A percentile compares a stretch with the other conserved stretches of the same genome.
Evolutionary conservation across 2,113 vertebrate species (phyloP).

Genomic region (Apodemus sylvaticus): DNA sequence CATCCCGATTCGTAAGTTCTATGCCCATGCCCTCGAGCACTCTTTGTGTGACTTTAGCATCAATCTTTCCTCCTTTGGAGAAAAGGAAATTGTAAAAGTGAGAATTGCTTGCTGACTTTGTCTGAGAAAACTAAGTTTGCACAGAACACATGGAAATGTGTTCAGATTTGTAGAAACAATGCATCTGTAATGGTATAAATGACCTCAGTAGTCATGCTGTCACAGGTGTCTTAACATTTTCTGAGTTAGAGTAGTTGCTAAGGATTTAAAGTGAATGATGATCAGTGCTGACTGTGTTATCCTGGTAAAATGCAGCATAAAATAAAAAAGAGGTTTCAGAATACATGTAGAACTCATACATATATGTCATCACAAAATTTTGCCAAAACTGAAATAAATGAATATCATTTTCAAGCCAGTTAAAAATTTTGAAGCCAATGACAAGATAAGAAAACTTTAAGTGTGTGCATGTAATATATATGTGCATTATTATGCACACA

Average conservation of each 20-base stretch:
- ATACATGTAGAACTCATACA: background rate
- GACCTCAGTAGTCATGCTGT: background rate
- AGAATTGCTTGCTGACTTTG: constrained; percentile 29
- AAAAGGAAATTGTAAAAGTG: background rate
- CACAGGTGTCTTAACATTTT: background rate
- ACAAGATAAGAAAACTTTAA: background rate
- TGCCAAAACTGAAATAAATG: background rate
- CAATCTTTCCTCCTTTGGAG: constrained; percentile 58
- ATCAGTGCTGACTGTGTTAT: background rate
- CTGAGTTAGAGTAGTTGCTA: background rate
- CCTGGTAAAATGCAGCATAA: background rate
- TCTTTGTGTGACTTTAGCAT: background rate
- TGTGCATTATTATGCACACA: background rate
- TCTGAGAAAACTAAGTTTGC: background rate
- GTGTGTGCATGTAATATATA: background rate
- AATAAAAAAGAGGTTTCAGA: constrained; percentile 15
- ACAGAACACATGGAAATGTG: background rate
- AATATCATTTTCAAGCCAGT: background rate
- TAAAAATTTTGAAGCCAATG: background rate
- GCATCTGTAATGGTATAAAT: background rate
- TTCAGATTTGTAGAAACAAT: background rate
- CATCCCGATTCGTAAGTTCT: constrained; percentile 35
- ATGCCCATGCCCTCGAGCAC: background rate
- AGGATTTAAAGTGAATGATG: constrained; percentile 7
- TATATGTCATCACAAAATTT: background rate